Evolutionary conservation across 2,113 vertebrate species (phyloP), one percentile per base, ranked within the genome.

Genomic region (Montifringilla adamsi): DNA sequence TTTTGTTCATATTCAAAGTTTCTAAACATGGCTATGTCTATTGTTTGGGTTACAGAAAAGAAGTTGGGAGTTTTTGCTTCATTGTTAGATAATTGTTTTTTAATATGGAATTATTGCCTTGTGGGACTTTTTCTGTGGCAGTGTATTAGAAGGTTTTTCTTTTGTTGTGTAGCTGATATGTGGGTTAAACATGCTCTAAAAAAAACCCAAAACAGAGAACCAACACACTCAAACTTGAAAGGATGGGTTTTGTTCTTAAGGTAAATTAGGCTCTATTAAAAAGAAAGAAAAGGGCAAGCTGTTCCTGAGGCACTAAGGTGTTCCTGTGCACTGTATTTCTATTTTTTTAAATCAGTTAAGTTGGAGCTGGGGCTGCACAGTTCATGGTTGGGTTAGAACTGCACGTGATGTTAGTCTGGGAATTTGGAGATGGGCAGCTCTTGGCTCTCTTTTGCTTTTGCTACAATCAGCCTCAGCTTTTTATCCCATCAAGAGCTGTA

Each of bases 21-120:
- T 2, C 2, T n/a, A 8, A 67, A 14, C 0, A 2, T 1, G 2
- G 10, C 0, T 22, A 2, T 44, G 15, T 16, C 0, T 67, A 6
- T 5, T 39, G 1, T 8, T n/a, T 1, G 9, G 1, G 5, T 52
- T 33, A 13, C 3, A 63, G 1, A 24, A 3, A 35, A 3, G 0
- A 9, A 41, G 1, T 9, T 41, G 27, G 5, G 12, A 1, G 3
- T 3, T 28, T 33, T 7, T 19, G 8, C 3, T 10, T 64, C 2
- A 0, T 3, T 72, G 31, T 59, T 22, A 21, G 9, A n/a, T 19
- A 4, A 6, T 3, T 19, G 0, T 28, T 60, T 27, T 3, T 2
- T 2, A 19, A 9, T 27, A 5, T 8, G 2, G 16, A 13, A 5
- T 31, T 26, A 22, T 10, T 24, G 5, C 3, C 1, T 69, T 1